Evolutionary conservation across 2,888 invertebrate species (phyloP), one percentile per base, ranked within the genome.

Genomic region (Xestobium rufovillosum): DNA sequence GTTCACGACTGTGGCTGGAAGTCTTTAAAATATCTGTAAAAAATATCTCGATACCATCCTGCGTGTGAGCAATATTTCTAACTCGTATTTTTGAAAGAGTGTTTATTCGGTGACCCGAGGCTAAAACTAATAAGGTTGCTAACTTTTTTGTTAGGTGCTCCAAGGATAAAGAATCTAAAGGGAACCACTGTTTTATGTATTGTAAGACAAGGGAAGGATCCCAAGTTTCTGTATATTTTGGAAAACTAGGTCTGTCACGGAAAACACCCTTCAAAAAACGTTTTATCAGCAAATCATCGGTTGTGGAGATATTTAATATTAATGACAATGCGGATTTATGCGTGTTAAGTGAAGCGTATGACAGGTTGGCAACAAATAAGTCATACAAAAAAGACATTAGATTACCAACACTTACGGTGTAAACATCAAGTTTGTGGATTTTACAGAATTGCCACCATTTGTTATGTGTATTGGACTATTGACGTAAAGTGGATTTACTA

Each of bases 221-320:
- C 28, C 28, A 27, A 6, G 28, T 27, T 27, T 6, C 12, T 6
- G 6, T 9, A 27, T 27, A 27, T 27, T 27, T 27, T 6, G 28
- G 28, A 9, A 10, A 10, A 9, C 4, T 9, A 27, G 28, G 28
- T 27, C 28, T 9, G 4, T 9, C 10, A 6, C 12, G n/a, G 10
- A 27, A 27, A 6, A 10, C 28, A 10, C 28, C 28, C 12, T 27
- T 27, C 6, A 27, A 27, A 27, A 27, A 27, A 9, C 28, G 6
- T 9, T 27, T 27, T 10, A 19, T 8, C n/a, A 19, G 6, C 23
- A 19, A 19, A 8, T 19, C 23, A 19, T 19, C 23, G n/a, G 6
- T 19, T 8, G 6, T 19, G 23, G 23, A 19, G 6, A 19, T 19
- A 19, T 19, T 19, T 19, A 19, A 19, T 19, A 19, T n/a, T 19